Evolutionary conservation across 1,140 invertebrate species (phyloP).

Genomic region (Drosophila mauritiana): DNA sequence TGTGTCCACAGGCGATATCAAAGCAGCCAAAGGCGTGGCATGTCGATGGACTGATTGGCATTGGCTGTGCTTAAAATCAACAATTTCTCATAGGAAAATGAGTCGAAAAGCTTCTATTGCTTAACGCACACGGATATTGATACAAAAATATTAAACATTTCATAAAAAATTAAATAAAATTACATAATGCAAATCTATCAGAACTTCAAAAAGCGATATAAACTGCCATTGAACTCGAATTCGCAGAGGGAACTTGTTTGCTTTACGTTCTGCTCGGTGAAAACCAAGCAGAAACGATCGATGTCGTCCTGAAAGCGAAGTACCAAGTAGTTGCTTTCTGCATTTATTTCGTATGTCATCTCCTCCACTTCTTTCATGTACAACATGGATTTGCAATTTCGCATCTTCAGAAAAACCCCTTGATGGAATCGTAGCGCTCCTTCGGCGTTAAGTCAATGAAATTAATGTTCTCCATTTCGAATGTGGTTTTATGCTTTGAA

Average conservation of each 20-base stretch:
- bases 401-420: constrained; percentile 61
- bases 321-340: too few relatives aligned
- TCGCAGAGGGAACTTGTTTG: too few relatives aligned
- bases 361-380: too few relatives aligned
- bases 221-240: too few relatives aligned
- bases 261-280: too few relatives aligned
- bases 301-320: too few relatives aligned
- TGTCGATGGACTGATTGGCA: background rate
- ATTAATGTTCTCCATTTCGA: constrained; percentile 59
- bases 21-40: background rate
- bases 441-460: constrained; percentile 63
- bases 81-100: background rate
- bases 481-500: background rate
- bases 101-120: too few relatives aligned
- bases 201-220: background rate
- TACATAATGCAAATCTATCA: background rate
- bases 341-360: too few relatives aligned
- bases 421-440: constrained; percentile 66
- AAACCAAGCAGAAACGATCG: too few relatives aligned
- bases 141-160: background rate
- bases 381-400: constrained; percentile 25
- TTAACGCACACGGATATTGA: background rate
- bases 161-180: background rate
- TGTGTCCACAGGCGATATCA: background rate
- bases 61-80: background rate